Evolutionary conservation across 2,113 vertebrate species (phyloP), one percentile per base, ranked within the genome.

Genomic region (Tragelaphus strepsiceros): DNA sequence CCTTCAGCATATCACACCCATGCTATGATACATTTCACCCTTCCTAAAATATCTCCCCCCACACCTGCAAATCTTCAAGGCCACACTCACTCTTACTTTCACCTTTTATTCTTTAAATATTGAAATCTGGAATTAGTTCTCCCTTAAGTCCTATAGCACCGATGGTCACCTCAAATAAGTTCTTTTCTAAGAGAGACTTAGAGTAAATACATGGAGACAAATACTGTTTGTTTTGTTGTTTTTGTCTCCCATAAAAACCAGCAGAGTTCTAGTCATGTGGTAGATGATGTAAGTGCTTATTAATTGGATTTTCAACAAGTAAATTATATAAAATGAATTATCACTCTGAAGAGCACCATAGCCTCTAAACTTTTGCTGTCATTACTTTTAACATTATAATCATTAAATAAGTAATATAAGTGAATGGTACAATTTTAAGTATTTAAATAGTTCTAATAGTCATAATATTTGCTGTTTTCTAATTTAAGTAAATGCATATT

Each of bases 291-390:
- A 87, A 87, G 84, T 91, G 56, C 54, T 93, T 86, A 91, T 93
- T 84, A 97, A 93, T 64, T 94, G 83, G 87, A 98, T 94, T 97
- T 92, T 67, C 39, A 93, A 80, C 30, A 92, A 92, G 12, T 89
- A 80, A 96, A 91, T 91, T 88, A 87, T 80, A 62, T 71, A 71
- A 90, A 96, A 83, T 58, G 58, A 78, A 90, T 96, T 96, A 74
- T 93, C 62, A 71, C 78, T 53, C 10, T 90, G 87, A 80, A 94
- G 77, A 92, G 11, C 32, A 93, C 35, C 21, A 85, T 12, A 81
- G 56, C 56, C 39, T 74, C 82, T 91, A 32, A 56, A 93, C 14
- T 78, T 39, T 54, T 86, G 32, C 46, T 82, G 9, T 58, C 56
- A 58, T 95, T 96, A 71, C 71, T 97, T 95, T 93, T 83, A 85